phyloP scores from a whole-genome alignment of 64 coral and sea anemone genomes.

The Orbicella faveolata region DNA sequence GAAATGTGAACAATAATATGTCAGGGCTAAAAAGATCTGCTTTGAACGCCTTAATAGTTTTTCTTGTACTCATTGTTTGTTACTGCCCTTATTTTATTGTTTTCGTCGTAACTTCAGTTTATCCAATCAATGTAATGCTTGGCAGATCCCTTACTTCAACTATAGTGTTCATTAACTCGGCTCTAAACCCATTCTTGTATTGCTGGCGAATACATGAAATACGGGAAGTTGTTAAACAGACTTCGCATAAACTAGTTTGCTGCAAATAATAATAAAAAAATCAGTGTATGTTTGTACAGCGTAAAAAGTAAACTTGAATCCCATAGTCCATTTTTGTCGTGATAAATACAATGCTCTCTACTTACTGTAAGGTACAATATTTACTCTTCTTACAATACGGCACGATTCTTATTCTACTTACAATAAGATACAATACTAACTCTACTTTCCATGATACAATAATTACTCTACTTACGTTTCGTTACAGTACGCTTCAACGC shows the following conservation, averaged over 20 bases:
- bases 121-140: background rate
- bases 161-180: slow-evolving; percentile 7
- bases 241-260: background rate
- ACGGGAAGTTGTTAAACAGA: background rate
- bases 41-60: slow-evolving; percentile 1
- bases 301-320: no score
- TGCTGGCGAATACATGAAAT: slow-evolving; percentile 3
- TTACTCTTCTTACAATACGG: no score
- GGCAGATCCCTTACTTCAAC: background rate
- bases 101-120: background rate
- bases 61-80: background rate
- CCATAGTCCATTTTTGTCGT: no score
- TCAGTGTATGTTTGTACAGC: no score
- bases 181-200: slow-evolving; percentile 16
- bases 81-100: slow-evolving; percentile 13
- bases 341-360: no score
- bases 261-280: no score
- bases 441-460: no score
- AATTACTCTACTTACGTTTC: no score
- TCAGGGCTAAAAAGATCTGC: background rate
- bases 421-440: no score
- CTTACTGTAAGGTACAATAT: no score
- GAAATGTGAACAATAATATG: background rate
- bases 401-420: no score
- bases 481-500: no score